Percentiles rank a stretch among this genome's conserved stretches.
These are phyloP conservation scores for Lagodon rhomboides DNA, from an alignment of 2,797 vertebrate genomes.

Conservation along the genomic window DNA sequence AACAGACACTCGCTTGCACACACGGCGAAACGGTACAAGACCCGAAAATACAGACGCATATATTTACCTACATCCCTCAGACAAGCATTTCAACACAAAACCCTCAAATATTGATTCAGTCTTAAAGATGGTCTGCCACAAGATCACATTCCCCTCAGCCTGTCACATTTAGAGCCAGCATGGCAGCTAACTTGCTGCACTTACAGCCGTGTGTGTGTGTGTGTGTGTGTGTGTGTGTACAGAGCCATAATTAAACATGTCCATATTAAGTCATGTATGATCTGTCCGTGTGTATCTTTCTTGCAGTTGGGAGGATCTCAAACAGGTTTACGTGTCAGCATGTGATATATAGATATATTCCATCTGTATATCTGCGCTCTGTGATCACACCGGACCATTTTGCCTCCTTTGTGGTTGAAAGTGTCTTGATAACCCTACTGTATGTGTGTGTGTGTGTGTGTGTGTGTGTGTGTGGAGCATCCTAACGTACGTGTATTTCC, in stretches of 20 bases:
- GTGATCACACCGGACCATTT: conserved; percentile 27
- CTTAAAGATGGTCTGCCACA: conserved; percentile 50
- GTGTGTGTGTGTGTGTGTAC: conserved; percentile 1
- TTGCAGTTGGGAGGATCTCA: conserved; percentile 20
- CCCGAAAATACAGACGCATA: conserved; percentile 53
- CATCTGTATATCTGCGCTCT: conserved; percentile 37
- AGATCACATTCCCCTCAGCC: conserved; percentile 50
- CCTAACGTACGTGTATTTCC: conserved; percentile 23
- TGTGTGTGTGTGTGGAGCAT: conserved; percentile 29
- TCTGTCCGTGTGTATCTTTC: conserved; percentile 27
- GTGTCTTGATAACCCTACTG: conserved; percentile 38
- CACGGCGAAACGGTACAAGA: conserved; percentile 44
- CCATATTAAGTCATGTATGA: conserved; percentile 13
- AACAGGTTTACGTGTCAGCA: not conserved
- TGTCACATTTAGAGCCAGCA: conserved; percentile 39
- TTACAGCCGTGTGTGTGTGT: conserved; percentile 19
- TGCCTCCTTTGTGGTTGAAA: conserved; percentile 29
- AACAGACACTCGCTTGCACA: conserved; percentile 54
- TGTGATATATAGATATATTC: conserved; percentile 31
- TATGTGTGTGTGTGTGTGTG: conserved; percentile 29
- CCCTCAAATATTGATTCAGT: conserved; percentile 70
- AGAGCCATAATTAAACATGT: conserved; percentile 40
- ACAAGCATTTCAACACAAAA: conserved; percentile 65
- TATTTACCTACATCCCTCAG: conserved; percentile 65
- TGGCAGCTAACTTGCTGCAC: conserved; percentile 35